Evolutionary conservation across 2,113 vertebrate species (phyloP).

Genomic region (Variabilichromis moorii): DNA sequence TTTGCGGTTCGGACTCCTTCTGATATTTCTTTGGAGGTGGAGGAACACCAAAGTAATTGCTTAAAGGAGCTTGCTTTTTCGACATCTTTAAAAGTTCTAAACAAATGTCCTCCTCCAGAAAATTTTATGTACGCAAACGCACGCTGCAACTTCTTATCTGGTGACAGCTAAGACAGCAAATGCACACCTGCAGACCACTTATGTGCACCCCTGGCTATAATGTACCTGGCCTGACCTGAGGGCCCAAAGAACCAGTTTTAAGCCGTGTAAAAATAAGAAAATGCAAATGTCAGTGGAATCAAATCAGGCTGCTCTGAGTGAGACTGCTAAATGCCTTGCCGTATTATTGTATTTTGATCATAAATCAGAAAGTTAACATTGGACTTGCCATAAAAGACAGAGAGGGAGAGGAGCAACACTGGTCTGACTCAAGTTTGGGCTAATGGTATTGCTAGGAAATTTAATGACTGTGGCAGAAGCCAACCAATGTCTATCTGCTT

Average conservation of each 20-base stretch:
- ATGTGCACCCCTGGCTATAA: neutral
- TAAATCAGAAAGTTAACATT: neutral
- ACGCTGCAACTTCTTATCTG: accelerated
- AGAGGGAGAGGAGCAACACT: neutral
- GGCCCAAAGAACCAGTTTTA: neutral
- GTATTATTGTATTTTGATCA: neutral
- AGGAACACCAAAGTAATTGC: too few relatives aligned
- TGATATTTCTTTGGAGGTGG: too few relatives aligned
- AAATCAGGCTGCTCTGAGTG: neutral
- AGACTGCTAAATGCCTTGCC: neutral
- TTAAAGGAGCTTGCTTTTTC: too few relatives aligned
- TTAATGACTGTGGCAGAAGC: neutral
- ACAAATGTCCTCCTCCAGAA: neutral
- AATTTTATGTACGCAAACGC: accelerated
- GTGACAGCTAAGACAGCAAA: neutral
- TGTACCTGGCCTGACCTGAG: neutral
- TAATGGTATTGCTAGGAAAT: neutral
- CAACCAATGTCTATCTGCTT: neutral
- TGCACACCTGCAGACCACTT: accelerated
- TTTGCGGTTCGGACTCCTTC: too few relatives aligned
- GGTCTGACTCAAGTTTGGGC: neutral
- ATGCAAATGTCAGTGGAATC: neutral
- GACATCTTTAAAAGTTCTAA: neutral
- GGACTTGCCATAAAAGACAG: neutral
- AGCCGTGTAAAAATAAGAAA: neutral